Percentiles rank a stretch among this genome's conserved stretches.
Conservation (phyloP, 2,113 vertebrate genomes). For the Bettongia penicillata region DNA sequence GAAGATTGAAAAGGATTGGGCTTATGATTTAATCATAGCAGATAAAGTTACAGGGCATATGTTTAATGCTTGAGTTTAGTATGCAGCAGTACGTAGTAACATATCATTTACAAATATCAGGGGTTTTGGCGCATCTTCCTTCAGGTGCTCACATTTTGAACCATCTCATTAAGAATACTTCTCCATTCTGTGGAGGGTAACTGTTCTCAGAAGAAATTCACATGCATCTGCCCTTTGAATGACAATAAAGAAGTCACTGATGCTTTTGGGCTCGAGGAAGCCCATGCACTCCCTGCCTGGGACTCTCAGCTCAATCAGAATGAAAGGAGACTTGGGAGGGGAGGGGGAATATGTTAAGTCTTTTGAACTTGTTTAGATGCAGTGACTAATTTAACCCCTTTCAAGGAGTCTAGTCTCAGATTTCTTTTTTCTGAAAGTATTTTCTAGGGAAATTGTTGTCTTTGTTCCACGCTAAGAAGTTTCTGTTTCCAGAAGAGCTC, state of each 20-base stretch:
- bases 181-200: constrained; percentile 17
- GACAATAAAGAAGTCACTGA: constrained; percentile 59
- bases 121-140: constrained; percentile 33
- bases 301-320: constrained; percentile 70
- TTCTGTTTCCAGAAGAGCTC: constrained; percentile 34
- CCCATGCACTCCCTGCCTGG: constrained; percentile 41
- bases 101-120: constrained; percentile 37
- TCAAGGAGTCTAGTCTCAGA: constrained; percentile 21
- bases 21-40: background rate
- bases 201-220: constrained; percentile 57
- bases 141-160: constrained; percentile 12
- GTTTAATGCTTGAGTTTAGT: constrained; percentile 19
- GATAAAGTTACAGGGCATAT: background rate
- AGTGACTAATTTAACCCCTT: constrained; percentile 49
- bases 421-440: background rate
- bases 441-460: constrained; percentile 25
- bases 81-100: constrained; percentile 18
- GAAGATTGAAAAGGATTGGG: background rate
- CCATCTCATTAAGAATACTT: constrained; percentile 55
- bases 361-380: constrained; percentile 45
- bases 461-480: constrained; percentile 39
- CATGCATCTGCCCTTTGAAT: constrained; percentile 45
- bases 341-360: constrained; percentile 45
- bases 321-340: constrained; percentile 40
- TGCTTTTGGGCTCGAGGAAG: constrained; percentile 56